Evolutionary conservation across 2,797 vertebrate species (phyloP).

Genomic region (Morelia viridis): DNA sequence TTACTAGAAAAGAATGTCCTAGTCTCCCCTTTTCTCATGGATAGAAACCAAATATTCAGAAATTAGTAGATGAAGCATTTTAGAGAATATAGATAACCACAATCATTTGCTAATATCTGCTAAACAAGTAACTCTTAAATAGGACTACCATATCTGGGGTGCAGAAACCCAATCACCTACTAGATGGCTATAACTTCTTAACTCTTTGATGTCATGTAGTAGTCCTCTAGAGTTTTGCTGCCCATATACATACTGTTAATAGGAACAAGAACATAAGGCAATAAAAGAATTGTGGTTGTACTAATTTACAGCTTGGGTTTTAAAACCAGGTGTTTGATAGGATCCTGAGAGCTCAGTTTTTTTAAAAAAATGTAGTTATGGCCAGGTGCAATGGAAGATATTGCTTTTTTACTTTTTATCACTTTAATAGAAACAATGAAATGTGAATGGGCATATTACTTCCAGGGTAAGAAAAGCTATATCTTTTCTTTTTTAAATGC

Average conservation of each 20-base stretch:
- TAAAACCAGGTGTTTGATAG: not conserved
- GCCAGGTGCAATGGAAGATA: not conserved
- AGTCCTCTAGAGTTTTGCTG: not conserved
- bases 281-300: not conserved
- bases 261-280: not conserved
- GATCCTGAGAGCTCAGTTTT: not conserved
- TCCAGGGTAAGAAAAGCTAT: not conserved
- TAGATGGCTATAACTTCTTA: not conserved
- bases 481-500: not conserved
- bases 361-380: too few species aligned
- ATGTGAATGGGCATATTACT: not conserved
- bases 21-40: not conserved
- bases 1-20: not conserved
- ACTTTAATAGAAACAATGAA: not conserved
- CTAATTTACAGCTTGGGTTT: not conserved
- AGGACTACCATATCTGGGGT: not conserved
- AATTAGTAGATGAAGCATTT: not conserved
- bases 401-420: not conserved
- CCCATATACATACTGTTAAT: not conserved
- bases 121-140: not conserved
- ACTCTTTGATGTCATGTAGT: not conserved
- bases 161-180: not conserved
- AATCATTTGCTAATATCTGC: not conserved
- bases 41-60: not conserved
- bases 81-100: not conserved